phyloP scores from a whole-genome alignment of 2,113 vertebrate species.

The Embiotoca jacksoni region DNA sequence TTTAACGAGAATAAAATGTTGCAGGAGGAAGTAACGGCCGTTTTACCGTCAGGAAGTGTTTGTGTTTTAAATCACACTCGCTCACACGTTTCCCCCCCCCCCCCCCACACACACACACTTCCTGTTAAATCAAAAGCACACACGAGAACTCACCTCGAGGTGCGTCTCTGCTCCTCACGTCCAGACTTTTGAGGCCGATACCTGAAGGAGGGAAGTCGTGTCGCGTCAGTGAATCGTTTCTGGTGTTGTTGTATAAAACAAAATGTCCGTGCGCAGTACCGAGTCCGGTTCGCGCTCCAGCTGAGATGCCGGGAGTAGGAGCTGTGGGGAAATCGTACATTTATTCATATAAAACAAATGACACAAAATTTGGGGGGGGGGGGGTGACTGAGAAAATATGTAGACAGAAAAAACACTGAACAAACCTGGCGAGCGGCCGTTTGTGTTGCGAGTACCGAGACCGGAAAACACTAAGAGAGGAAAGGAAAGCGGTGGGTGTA shows the following conservation, averaged over 20 bases:
- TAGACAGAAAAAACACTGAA: not conserved
- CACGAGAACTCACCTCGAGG: constrained; percentile 65
- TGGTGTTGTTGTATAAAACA: not conserved
- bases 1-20: not conserved
- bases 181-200: constrained; percentile 47
- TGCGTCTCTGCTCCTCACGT: constrained; percentile 75
- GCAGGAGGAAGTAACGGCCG: not conserved
- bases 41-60: constrained; percentile 73
- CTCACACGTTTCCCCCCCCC: no score
- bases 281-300: constrained; percentile 54
- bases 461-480: constrained; percentile 75
- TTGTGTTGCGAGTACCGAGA: constrained; percentile 60
- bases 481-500: not conserved
- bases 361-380: not conserved
- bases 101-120: not conserved
- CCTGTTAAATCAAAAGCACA: not conserved
- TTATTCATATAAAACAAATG: not conserved
- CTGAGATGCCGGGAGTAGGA: constrained; percentile 51
- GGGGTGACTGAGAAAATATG: not conserved
- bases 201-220: constrained; percentile 10
- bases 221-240: not conserved
- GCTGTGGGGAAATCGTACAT: constrained; percentile 40
- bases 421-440: constrained; percentile 60
- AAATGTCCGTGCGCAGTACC: constrained; percentile 41
- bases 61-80: constrained; percentile 23